Conservation (phyloP, 2,113 vertebrate species). For the Salvelinus alpinus region DNA sequence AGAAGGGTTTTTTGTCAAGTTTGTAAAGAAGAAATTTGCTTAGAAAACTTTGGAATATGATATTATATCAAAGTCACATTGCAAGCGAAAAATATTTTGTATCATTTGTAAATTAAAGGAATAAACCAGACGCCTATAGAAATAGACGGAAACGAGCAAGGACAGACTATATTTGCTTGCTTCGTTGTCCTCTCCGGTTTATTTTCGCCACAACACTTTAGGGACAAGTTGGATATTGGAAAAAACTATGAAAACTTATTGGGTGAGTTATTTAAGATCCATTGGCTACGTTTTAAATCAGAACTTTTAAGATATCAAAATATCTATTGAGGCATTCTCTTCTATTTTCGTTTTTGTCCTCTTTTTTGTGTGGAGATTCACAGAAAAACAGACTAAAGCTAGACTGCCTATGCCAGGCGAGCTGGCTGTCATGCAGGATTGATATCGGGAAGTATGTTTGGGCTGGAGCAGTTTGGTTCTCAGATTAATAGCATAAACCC, state of each 20-base stretch:
- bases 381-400: constrained; percentile 45
- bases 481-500: constrained; percentile 88
- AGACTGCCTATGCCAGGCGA: constrained; percentile 66
- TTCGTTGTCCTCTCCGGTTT: constrained; percentile 46
- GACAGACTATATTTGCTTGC: constrained; percentile 47
- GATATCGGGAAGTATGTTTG: constrained; percentile 89
- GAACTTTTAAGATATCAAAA: constrained; percentile 13
- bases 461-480: constrained; percentile 95
- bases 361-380: constrained; percentile 50
- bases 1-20: constrained; percentile 37
- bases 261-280: constrained; percentile 55
- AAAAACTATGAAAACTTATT: constrained; percentile 50
- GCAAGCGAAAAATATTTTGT: constrained; percentile 31
- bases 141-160: constrained; percentile 29
- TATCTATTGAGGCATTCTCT: constrained; percentile 29
- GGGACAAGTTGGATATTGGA: constrained; percentile 46
- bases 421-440: constrained; percentile 87
- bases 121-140: constrained; percentile 25
- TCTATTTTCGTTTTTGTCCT: constrained; percentile 17
- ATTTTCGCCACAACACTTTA: constrained; percentile 48
- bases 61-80: constrained; percentile 27
- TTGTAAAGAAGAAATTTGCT: constrained; percentile 47
- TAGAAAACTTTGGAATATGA: constrained; percentile 60
- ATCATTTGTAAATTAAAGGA: constrained; percentile 22
- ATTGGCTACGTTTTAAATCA: not conserved